phyloP scores from a whole-genome alignment of 1,140 invertebrate genomes.

The Hyphantria cunea region DNA sequence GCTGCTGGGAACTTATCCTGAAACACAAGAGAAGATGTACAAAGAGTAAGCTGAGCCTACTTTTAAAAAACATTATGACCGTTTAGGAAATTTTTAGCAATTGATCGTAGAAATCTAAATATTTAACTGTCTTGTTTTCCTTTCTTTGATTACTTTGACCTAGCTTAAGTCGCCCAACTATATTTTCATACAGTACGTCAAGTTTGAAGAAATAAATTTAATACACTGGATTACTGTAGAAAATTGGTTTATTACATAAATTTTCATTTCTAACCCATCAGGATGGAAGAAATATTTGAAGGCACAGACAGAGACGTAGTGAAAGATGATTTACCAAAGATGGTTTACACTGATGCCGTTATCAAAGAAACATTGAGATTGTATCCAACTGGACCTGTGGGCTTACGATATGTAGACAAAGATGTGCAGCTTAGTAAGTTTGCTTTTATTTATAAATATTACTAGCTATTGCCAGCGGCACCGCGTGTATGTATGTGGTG shows the following conservation, averaged over 20 bases:
- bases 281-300: conserved; percentile 16
- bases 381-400: conserved; percentile 9
- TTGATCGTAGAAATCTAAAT: no score
- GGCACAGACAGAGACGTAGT: conserved; percentile 10
- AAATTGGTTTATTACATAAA: no score
- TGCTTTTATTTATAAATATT: neutral
- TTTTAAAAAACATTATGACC: no score
- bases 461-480: no score
- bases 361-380: conserved; percentile 23
- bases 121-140: no score
- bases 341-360: conserved; percentile 21
- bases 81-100: no score
- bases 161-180: no score
- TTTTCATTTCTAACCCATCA: neutral
- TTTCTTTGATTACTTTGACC: no score
- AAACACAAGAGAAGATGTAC: conserved; percentile 14
- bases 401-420: conserved; percentile 8
- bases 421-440: conserved; percentile 14
- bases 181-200: no score
- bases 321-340: conserved; percentile 13
- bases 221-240: no score
- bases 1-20: conserved; percentile 10
- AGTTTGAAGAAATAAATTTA: no score
- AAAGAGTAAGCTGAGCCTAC: conserved; percentile 17
- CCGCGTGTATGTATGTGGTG: no score